Conservation (phyloP, 2,113 vertebrate genomes). For the Okapia johnstoni region DNA sequence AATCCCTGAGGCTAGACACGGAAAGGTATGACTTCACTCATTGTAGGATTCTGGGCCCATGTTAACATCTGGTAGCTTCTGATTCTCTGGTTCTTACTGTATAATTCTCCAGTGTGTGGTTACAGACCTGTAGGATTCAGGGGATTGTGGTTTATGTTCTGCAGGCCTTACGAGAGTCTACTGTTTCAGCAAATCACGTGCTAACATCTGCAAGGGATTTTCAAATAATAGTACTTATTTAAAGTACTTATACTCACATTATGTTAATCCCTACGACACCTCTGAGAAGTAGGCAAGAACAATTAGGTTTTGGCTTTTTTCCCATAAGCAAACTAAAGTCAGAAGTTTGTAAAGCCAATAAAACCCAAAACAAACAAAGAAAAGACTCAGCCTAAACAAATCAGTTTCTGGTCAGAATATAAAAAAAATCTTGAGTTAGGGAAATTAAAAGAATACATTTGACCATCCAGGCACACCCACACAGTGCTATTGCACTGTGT, state of each 20-base stretch:
- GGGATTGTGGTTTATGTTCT: background rate
- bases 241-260: background rate
- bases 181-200: background rate
- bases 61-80: background rate
- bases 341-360: background rate
- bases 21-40: background rate
- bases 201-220: slow-evolving; percentile 28
- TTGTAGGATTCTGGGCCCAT: background rate
- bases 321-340: background rate
- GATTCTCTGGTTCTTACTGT: background rate
- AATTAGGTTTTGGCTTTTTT: background rate
- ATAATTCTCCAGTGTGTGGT: background rate
- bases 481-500: background rate
- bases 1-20: background rate
- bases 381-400: background rate
- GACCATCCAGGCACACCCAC: background rate
- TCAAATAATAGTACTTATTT: background rate
- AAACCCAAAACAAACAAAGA: background rate
- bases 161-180: background rate
- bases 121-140: background rate
- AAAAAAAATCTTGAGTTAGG: background rate
- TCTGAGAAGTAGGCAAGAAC: background rate
- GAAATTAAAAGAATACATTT: background rate
- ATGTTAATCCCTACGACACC: background rate
- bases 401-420: background rate